Evolutionary conservation across 2,797 vertebrate species (phyloP).

Genomic region (Leucoraja ocellata): DNA sequence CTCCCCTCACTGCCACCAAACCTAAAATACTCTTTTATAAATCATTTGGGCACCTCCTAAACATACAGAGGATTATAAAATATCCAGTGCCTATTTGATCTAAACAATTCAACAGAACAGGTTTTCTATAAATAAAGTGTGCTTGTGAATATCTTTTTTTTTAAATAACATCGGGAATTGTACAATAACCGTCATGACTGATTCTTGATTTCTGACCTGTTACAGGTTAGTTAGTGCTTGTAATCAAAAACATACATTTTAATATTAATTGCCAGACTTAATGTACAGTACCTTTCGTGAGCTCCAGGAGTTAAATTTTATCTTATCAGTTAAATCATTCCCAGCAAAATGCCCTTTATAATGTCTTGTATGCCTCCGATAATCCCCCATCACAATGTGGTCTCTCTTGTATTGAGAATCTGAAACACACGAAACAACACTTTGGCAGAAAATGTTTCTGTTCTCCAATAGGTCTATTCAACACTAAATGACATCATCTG

Average conservation of each 20-base stretch:
- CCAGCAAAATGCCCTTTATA: background rate
- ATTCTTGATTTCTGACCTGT: background rate
- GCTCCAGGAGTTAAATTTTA: conserved; percentile 34
- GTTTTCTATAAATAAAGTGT: background rate
- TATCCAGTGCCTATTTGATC: conserved; percentile 27
- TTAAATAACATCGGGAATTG: background rate
- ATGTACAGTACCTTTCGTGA: conserved; percentile 31
- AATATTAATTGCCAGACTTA: conserved; percentile 15
- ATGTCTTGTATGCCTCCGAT: background rate
- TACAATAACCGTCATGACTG: background rate
- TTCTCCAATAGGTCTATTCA: background rate
- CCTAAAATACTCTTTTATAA: background rate
- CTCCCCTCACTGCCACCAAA: too few relatives aligned
- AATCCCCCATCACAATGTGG: background rate
- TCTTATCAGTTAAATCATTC: conserved; percentile 34
- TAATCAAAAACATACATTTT: conserved; percentile 39
- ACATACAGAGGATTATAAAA: background rate
- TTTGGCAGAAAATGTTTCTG: background rate
- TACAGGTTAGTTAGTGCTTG: background rate
- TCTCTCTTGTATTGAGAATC: background rate
- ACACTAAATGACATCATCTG: background rate
- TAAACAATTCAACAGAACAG: conserved; percentile 2
- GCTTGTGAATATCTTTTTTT: background rate
- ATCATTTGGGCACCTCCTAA: background rate
- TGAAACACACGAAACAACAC: background rate